Percentiles rank a stretch among this genome's conserved stretches.
Evolutionary conservation across 2,888 invertebrate genomes (phyloP).

Genomic region (Melanargia galathea): DNA sequence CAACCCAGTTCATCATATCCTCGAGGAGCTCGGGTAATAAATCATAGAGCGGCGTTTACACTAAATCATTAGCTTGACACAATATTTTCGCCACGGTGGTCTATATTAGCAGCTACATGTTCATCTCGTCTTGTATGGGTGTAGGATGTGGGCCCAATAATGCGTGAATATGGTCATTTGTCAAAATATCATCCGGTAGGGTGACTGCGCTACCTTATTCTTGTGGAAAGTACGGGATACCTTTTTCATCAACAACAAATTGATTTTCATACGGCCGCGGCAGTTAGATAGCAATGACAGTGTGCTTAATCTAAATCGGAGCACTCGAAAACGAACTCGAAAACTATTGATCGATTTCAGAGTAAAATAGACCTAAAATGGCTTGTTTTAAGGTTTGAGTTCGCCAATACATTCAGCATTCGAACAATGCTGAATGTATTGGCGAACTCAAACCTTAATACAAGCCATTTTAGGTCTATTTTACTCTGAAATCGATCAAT

Average conservation of each 20-base stretch:
- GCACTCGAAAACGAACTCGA: no score
- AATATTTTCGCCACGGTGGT: slow-evolving; percentile 61
- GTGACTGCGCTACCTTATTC: slow-evolving; percentile 49
- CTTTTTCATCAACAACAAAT: background rate
- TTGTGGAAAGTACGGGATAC: slow-evolving; percentile 10
- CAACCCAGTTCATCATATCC: background rate
- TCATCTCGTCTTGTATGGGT: slow-evolving; percentile 49
- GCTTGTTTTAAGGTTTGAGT: no score
- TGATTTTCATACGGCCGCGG: no score
- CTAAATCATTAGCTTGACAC: slow-evolving; percentile 37
- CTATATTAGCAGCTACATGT: slow-evolving; percentile 56
- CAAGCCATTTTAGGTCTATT: no score
- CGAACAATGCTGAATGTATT: no score
- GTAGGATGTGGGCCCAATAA: slow-evolving; percentile 66
- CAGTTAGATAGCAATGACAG: no score
- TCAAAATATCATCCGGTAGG: slow-evolving; percentile 72
- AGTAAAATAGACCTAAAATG: no score
- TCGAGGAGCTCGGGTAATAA: slow-evolving; percentile 3
- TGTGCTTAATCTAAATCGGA: no score
- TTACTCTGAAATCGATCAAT: no score
- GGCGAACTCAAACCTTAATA: no score
- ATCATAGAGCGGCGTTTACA: slow-evolving; percentile 36
- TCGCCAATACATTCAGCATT: no score
- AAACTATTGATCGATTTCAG: no score
- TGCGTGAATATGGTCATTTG: slow-evolving; percentile 75